Base-by-base conservation (phyloP, 2,797 vertebrate species). In the Enteromius fasciolatus region DNA sequence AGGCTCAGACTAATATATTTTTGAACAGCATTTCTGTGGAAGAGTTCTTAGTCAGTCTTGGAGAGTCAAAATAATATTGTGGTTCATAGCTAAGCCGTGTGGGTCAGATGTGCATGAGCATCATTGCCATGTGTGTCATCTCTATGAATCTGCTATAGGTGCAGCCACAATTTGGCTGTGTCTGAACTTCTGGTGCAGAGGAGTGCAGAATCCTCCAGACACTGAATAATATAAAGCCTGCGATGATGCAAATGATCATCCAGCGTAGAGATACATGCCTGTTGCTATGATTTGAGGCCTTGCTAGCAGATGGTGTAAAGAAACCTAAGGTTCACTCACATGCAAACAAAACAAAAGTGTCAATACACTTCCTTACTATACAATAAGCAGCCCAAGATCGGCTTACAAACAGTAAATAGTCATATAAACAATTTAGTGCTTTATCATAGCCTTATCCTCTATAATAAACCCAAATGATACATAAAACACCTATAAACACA, bases 181-280 rank as follows among this genome's bases (percentile, higher is more conserved):
- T 72, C 46, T 75, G 79, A 68, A 57, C 59, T 80, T 78, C 64
- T 83, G 72, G 54, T 80, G 67, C 79, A 77, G 68, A 82, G 83
- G 70, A 84, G 69, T 67, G 64, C 23, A 57, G 50, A 85, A 85
- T 91, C 76, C 87, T 90, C 87, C 86, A 91, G 89, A 93, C 87
- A 91, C 87, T 89, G 92, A 91, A 91, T 90, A 92, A 93, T 93
- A 90, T 90, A 86, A 88, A 91, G 89, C 84, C 87, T 92, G 90
- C 74, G 89, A 92, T 90, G 88, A 93, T 92, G 90, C 89, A 92
- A 91, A 93, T 91, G 89, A 89, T 89, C 91, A 90, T 89, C 89
- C 93, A 91, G 89, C 90, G 91, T 90, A 86, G 89, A 92, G 90
- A 86, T 82, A 88, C 83, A 86, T 86, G 88, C 86, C 86, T 80